Evolutionary conservation across 2,888 invertebrate species (phyloP), one percentile per base, ranked within the genome.

Genomic region (Noctuana brunneofusca): DNA sequence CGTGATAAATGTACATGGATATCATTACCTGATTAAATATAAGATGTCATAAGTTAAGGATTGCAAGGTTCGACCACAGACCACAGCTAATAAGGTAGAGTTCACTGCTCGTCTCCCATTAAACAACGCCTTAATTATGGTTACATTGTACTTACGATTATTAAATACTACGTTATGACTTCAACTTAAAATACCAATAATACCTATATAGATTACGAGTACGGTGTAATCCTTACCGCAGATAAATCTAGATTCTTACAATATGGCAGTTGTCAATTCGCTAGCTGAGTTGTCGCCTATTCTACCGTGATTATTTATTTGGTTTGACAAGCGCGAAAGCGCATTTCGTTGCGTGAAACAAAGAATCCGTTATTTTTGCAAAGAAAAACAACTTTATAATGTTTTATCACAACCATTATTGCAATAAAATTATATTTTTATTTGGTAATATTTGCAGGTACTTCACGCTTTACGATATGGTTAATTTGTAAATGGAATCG

Each of bases 131-230:
- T 56, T 50, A 56, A 60, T 32, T 65, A 64, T 60, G 48, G 49
- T 62, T 52, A 57, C 72, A 78, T 81, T 84, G 86, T 86, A 86
- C 85, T 85, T 88, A 87, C 80, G 71, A 78, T 83, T 83, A 87
- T 83, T 83, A 87, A 87, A 89, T 88, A 90, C 88, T 90, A 89
- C 85, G 85, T 87, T 87, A 89, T 91, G 90, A 90, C 90, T 90
- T 84, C 83, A 86, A 86, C 86, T 88, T 89, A 88, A 81, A 81
- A 78, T 81, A 87, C 67, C 65, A 68, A 69, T 76, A 75, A 73
- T 41, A 69, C 63, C 68, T 73, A 75, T 66, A 50, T 60, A 59
- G 58, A 64, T 66, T 67, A 66, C 68, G 65, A 69, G 69, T 43
- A 18, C 16, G 43, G 18, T 43, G 43, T 68, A 71, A 76, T 69